Evolutionary conservation across 1,140 invertebrate genomes (phyloP), one percentile per base, ranked within the genome.

Genomic region (Diprion similis): DNA sequence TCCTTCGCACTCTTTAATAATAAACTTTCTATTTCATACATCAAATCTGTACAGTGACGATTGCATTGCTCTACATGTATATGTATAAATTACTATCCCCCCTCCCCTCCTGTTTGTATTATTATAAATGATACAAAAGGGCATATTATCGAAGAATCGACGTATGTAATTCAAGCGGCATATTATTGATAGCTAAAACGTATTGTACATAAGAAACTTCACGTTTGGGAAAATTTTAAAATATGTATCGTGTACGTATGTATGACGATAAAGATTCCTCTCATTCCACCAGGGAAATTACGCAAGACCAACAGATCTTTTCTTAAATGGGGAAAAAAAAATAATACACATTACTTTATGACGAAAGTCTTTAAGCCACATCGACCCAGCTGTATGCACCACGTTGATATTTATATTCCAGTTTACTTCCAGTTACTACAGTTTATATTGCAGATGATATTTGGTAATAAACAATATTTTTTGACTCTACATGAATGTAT

Each of bases 21-120:
- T 59, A 59, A 59, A 59, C 51, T 59, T 59, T 11, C n/a, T 59
- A 15, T 59, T 59, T 59, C 51, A 59, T 59, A 59, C 51, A 59
- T 59, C 51, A 59, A 59, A 59, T 59, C 51, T 59, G 51, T 59
- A 59, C 51, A 59, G 51, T 59, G 51, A 59, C 51, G 51, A 59
- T 59, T 59, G 51, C 51, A 59, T 59, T 59, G 51, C 51, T 59
- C 51, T 59, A 59, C n/a, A 59, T 59, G n/a, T 15, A 59, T 59
- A 10, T 10, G 10, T 51, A 59, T 59, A 13, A 59, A 59, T 59
- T 59, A 59, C n/a, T 59, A 59, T 59, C n/a, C 24, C 24, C 24
- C 24, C 24, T 37, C 24, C 24, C 6, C 11, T 59, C 0, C n/a
- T 59, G 11, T 9, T 17, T 59, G 24, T 17, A 59, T 59, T 59